phyloP scores from a whole-genome alignment of 2,888 invertebrate species.

The Perithous albicinctus region DNA sequence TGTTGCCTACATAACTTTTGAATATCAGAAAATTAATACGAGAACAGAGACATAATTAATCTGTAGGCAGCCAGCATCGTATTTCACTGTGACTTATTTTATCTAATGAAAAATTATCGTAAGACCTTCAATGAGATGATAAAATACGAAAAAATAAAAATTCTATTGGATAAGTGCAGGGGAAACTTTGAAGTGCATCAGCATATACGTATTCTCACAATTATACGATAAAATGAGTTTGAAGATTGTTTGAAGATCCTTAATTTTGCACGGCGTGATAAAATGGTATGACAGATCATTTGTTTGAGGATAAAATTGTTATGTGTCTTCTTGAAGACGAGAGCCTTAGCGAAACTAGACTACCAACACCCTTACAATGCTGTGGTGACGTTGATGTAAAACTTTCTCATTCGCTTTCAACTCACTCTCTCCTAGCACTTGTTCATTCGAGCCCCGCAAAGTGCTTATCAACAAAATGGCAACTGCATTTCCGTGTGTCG shows the following conservation, averaged over 20 bases:
- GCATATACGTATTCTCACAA: background rate
- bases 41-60: slow-evolving; percentile 33
- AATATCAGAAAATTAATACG: slow-evolving; percentile 48
- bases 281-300: slow-evolving; percentile 15
- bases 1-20: slow-evolving; percentile 25
- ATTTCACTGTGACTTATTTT: no score
- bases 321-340: slow-evolving; percentile 16
- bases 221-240: slow-evolving; percentile 30
- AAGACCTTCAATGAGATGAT: background rate
- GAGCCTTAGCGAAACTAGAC: slow-evolving; percentile 33
- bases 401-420: slow-evolving; percentile 51
- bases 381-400: slow-evolving; percentile 45
- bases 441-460: slow-evolving; percentile 24
- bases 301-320: slow-evolving; percentile 53
- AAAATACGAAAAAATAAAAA: background rate
- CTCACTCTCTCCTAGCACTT: slow-evolving; percentile 1
- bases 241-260: slow-evolving; percentile 27
- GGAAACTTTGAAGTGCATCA: background rate
- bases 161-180: background rate
- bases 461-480: slow-evolving; percentile 65
- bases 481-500: slow-evolving; percentile 61
- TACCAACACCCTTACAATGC: slow-evolving; percentile 23
- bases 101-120: no score
- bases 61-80: slow-evolving; percentile 27
- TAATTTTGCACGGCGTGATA: slow-evolving; percentile 31